Conservation (phyloP, 2,888 invertebrate species). For the Zaprionus bogoriensis region DNA sequence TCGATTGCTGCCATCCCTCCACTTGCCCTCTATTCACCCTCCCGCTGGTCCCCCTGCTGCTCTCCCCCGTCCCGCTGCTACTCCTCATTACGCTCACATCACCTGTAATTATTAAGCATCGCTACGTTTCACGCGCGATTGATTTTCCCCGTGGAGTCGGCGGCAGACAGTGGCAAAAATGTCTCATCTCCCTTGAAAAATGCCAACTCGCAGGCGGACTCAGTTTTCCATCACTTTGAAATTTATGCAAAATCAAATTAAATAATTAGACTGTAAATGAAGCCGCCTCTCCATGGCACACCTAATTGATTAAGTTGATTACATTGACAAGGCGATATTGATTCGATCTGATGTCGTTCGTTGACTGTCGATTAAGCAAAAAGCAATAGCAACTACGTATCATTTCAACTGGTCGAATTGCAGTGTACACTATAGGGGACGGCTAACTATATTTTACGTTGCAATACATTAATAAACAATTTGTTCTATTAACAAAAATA, state of each 20-base stretch:
- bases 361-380: conserved; percentile 17
- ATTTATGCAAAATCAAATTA: conserved; percentile 62
- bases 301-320: conserved; percentile 72
- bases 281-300: conserved; percentile 28
- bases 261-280: conserved; percentile 60
- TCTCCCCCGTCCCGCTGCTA: not conserved
- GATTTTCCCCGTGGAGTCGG: conserved; percentile 50
- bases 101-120: conserved; percentile 63
- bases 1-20: not conserved
- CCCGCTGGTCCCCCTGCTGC: not conserved
- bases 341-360: conserved; percentile 17
- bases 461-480: too few species aligned
- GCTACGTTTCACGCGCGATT: conserved; percentile 54
- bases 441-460: too few species aligned
- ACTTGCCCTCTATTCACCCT: not conserved
- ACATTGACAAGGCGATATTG: conserved; percentile 51
- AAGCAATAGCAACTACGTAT: not conserved
- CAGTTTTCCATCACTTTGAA: conserved; percentile 43
- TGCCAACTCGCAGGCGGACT: conserved; percentile 4
- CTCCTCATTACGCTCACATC: conserved; percentile 20
- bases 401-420: not conserved
- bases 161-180: conserved; percentile 24
- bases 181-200: conserved; percentile 18
- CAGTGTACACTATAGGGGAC: not conserved
- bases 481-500: too few species aligned